These are phyloP conservation scores for Eidolon dupreanum DNA, from an alignment of 2,797 vertebrate genomes.

Conservation along the genomic window DNA sequence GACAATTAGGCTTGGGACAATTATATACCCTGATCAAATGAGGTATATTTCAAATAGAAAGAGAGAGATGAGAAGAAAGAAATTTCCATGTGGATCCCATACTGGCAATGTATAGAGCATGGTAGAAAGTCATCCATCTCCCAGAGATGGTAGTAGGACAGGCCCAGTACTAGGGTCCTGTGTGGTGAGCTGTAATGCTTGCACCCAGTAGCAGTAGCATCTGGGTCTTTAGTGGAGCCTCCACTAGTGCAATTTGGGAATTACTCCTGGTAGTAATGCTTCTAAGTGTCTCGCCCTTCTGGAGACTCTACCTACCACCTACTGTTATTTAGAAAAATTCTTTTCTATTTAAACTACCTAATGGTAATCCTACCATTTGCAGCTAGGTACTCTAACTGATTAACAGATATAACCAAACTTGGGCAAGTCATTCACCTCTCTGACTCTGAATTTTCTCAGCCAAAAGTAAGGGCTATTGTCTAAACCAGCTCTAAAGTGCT, in stretches of 20 bases:
- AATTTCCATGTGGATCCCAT: not conserved
- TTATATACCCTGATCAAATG: not conserved
- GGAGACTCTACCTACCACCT: not conserved
- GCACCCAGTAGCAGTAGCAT: not conserved
- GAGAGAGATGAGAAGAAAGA: not conserved
- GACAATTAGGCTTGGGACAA: not conserved
- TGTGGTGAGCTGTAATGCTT: not conserved
- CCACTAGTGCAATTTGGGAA: not conserved
- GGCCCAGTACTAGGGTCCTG: not conserved
- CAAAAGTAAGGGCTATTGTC: slow-evolving; percentile 4
- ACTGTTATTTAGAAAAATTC: not conserved
- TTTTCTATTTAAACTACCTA: not conserved
- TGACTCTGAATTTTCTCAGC: not conserved
- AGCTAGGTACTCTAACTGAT: not conserved
- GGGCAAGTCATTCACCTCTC: not conserved
- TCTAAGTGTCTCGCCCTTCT: not conserved
- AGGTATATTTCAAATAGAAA: slow-evolving; percentile 2
- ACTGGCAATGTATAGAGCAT: not conserved
- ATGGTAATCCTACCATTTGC: not conserved
- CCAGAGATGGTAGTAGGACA: too few relatives aligned
- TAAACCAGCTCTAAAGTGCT: not conserved
- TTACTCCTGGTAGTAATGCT: not conserved
- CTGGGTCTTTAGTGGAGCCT: not conserved
- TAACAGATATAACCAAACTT: not conserved
- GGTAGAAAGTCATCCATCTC: not conserved